Conservation (phyloP, 2,113 vertebrate genomes). For the Eurypyga helias region DNA sequence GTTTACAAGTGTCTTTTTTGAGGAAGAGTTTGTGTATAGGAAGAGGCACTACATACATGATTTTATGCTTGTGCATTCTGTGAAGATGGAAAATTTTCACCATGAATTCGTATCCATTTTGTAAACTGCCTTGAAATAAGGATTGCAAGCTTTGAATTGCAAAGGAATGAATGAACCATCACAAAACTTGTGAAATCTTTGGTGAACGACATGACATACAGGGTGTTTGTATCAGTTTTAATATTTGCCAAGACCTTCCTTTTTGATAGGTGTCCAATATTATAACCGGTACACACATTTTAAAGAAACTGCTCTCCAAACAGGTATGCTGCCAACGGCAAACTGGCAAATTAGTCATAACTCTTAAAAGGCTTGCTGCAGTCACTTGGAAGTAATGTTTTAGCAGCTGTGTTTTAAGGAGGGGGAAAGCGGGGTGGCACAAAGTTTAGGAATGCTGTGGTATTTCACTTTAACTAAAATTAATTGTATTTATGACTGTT, state of each 20-base stretch:
- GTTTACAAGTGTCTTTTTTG: background rate
- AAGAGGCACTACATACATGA: background rate
- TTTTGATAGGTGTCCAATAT: background rate
- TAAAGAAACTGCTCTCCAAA: background rate
- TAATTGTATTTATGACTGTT: background rate
- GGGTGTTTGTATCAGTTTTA: background rate
- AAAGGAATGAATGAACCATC: background rate
- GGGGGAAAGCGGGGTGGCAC: background rate
- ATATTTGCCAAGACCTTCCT: background rate
- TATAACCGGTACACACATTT: background rate
- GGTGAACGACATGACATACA: background rate
- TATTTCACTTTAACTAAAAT: background rate
- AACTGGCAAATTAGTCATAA: background rate
- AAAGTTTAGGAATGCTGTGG: background rate
- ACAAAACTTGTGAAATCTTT: background rate
- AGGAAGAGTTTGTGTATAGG: background rate
- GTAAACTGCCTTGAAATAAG: background rate
- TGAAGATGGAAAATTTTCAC: background rate
- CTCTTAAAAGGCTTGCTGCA: background rate
- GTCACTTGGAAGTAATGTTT: background rate
- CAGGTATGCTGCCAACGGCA: background rate
- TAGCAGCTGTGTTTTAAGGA: background rate
- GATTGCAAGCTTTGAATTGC: background rate
- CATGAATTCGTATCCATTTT: background rate
- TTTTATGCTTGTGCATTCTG: background rate